Conservation (phyloP, 2,888 invertebrate species). For the Thymelicus acteon region DNA sequence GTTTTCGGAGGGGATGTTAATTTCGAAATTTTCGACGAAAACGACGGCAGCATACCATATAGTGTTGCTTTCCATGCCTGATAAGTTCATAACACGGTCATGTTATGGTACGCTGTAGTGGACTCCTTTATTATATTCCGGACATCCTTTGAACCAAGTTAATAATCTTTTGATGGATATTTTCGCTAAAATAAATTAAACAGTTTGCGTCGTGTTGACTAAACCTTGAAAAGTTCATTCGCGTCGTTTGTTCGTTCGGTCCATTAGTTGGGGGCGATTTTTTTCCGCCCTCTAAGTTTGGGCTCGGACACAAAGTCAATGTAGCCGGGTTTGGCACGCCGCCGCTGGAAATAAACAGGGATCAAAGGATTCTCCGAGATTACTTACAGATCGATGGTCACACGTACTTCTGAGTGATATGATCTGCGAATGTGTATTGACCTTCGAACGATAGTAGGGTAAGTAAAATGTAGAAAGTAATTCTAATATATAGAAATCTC, state of each 20-base stretch:
- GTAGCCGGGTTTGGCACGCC: slow-evolving; percentile 52
- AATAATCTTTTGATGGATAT: too few relatives aligned
- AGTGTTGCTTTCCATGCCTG: too few relatives aligned
- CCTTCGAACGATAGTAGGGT: neutral
- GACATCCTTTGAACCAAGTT: too few relatives aligned
- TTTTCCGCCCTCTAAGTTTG: slow-evolving; percentile 58
- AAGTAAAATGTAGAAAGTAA: too few relatives aligned
- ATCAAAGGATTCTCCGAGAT: slow-evolving; percentile 58
- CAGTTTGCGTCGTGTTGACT: slow-evolving; percentile 1
- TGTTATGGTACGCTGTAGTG: too few relatives aligned
- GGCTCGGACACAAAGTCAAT: slow-evolving; percentile 46
- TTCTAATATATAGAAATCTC: too few relatives aligned
- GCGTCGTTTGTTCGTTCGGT: slow-evolving; percentile 53
- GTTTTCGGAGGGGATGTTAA: too few relatives aligned
- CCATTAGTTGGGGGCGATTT: slow-evolving; percentile 74
- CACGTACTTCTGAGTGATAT: slow-evolving; percentile 27
- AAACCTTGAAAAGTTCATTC: slow-evolving; percentile 69
- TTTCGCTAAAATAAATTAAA: neutral
- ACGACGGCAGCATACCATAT: too few relatives aligned
- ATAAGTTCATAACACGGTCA: too few relatives aligned
- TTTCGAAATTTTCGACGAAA: too few relatives aligned
- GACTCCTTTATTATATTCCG: too few relatives aligned
- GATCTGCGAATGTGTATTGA: slow-evolving; percentile 18
- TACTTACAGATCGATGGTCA: slow-evolving; percentile 40
- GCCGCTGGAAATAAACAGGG: slow-evolving; percentile 65